These are phyloP conservation scores for Lottia scabra DNA, from an alignment of 2,888 invertebrate species.

Conservation along the genomic window DNA sequence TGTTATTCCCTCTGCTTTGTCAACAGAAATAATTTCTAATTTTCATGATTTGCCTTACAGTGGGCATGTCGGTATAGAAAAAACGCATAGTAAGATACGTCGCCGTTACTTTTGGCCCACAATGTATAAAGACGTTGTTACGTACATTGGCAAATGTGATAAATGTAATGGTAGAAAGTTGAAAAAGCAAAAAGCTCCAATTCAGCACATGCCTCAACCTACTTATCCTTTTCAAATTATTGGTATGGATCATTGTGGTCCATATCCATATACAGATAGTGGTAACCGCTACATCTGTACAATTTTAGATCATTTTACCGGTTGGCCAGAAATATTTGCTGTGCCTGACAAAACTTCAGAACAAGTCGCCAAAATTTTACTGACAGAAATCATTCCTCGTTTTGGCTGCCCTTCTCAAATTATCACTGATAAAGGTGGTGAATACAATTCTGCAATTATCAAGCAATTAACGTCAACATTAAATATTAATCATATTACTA, in stretches of 20 bases:
- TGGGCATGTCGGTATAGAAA: conserved; percentile 11
- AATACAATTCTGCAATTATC: not conserved
- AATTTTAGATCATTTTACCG: conserved; percentile 6
- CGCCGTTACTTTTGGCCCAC: not conserved
- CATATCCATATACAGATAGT: not conserved
- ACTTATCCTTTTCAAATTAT: conserved; percentile 7
- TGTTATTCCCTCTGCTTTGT: not conserved
- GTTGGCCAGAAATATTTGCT: conserved; percentile 7
- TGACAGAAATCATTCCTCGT: conserved; percentile 1
- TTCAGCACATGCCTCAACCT: not conserved
- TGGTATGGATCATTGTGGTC: conserved; percentile 6
- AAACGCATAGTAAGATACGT: no score
- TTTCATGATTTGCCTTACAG: not conserved
- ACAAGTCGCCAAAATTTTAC: not conserved
- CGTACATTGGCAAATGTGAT: not conserved
- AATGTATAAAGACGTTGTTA: conserved; percentile 1
- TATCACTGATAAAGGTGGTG: conserved; percentile 8
- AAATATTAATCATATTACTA: not conserved
- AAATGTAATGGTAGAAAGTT: not conserved
- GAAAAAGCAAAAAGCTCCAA: not conserved
- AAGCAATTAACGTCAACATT: not conserved
- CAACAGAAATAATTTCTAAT: not conserved
- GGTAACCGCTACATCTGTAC: not conserved
- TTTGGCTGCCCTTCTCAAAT: not conserved
- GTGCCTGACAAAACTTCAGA: not conserved